These are phyloP conservation scores for Epiperipatus broadwayi DNA, from an alignment of 2,888 invertebrate species.

Conservation along the genomic window DNA sequence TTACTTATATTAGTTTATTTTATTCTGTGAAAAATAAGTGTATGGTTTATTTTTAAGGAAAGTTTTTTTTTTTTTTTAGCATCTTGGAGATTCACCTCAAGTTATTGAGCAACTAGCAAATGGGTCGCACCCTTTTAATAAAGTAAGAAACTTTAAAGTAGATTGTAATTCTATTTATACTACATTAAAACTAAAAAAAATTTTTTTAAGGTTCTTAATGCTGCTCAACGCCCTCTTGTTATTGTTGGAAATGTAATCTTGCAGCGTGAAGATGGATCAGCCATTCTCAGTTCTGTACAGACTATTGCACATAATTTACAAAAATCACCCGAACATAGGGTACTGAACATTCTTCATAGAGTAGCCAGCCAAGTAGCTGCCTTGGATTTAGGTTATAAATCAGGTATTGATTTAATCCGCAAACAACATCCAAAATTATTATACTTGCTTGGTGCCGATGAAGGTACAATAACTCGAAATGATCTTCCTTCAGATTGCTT, in stretches of 20 bases:
- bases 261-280: slow-evolving; percentile 52
- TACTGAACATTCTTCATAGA: slow-evolving; percentile 81
- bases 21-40: no score
- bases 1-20: no score
- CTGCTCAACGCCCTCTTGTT: slow-evolving; percentile 69
- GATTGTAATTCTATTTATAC: slow-evolving; percentile 11
- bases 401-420: slow-evolving; percentile 43
- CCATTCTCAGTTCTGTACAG: slow-evolving; percentile 52
- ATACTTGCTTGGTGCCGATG: slow-evolving; percentile 84
- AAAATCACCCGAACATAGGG: slow-evolving; percentile 38
- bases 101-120: slow-evolving; percentile 50
- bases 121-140: slow-evolving; percentile 47
- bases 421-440: slow-evolving; percentile 50
- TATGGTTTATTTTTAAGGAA: no score
- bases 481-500: slow-evolving; percentile 60
- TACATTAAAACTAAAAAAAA: slow-evolving; percentile 1
- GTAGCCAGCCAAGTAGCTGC: slow-evolving; percentile 77
- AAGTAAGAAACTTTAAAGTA: no score
- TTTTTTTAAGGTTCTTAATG: slow-evolving; percentile 35
- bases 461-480: slow-evolving; percentile 49
- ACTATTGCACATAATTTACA: slow-evolving; percentile 39
- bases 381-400: slow-evolving; percentile 75
- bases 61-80: slow-evolving; percentile 33
- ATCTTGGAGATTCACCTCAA: slow-evolving; percentile 60
- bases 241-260: slow-evolving; percentile 74